Percentiles rank a stretch among this genome's conserved stretches.
phyloP scores from a whole-genome alignment of 1,140 invertebrate species.

The Laupala kohalensis region DNA sequence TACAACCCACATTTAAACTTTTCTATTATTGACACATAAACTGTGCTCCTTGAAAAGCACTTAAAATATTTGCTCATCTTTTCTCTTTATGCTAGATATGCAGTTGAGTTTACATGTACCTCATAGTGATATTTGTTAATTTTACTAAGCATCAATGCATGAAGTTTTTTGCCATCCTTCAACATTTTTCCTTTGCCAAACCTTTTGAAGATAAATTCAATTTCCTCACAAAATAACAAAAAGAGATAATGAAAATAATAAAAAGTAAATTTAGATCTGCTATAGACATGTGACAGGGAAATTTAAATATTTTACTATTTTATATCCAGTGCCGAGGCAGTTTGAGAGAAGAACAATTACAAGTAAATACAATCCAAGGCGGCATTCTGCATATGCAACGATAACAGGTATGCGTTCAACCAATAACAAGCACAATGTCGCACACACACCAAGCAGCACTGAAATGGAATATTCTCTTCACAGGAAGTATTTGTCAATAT shows the following conservation, averaged over 20 bases:
- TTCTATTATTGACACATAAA: too few relatives aligned
- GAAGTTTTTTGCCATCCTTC: neutral
- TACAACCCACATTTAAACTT: too few relatives aligned
- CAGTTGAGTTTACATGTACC: neutral
- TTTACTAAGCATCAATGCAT: neutral
- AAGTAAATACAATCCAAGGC: constrained; percentile 21
- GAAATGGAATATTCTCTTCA: neutral
- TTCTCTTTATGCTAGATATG: neutral
- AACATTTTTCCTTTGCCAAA: neutral
- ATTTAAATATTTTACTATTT: constrained; percentile 2
- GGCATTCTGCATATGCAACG: constrained; percentile 20
- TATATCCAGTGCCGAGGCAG: constrained; percentile 17
- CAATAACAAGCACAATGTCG: neutral
- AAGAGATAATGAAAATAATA: too few relatives aligned
- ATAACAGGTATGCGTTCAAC: constrained; percentile 18
- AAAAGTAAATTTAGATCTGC: neutral
- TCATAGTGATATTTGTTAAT: neutral
- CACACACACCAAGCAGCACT: neutral
- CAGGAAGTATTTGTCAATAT: neutral
- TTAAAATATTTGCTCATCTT: neutral
- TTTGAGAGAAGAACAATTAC: constrained; percentile 20
- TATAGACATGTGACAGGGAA: neutral
- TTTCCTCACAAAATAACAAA: neutral
- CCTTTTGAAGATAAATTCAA: neutral
- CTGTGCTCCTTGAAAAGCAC: neutral